Evolutionary conservation across 2,888 invertebrate genomes (phyloP).

Genomic region (Lamellibrachia columna): DNA sequence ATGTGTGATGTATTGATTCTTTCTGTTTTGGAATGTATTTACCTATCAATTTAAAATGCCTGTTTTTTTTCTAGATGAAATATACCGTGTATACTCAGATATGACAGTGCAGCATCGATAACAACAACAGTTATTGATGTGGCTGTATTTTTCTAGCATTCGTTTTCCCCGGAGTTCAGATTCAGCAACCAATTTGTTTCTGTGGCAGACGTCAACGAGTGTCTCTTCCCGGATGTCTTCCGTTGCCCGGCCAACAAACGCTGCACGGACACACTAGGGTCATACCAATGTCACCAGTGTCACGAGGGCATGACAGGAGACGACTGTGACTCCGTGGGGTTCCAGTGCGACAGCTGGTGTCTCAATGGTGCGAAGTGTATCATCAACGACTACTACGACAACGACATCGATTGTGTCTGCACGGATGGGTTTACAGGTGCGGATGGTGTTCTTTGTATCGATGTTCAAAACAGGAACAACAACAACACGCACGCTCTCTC

Average conservation of each 20-base stretch:
- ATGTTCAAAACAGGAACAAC: neutral
- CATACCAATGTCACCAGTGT: neutral
- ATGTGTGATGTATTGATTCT: too few species aligned
- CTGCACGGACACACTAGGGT: neutral
- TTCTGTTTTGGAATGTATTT: too few species aligned
- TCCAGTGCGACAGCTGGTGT: conserved; percentile 12
- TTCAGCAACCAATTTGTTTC: neutral
- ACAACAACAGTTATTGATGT: neutral
- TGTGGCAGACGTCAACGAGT: neutral
- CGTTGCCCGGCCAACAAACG: neutral
- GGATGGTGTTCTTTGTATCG: neutral
- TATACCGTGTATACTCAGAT: neutral
- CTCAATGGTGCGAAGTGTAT: neutral
- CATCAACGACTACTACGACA: neutral
- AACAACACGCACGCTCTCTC: neutral
- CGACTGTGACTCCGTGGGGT: neutral
- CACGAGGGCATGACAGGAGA: neutral
- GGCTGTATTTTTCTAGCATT: too few species aligned
- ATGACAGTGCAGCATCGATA: neutral
- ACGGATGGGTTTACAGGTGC: neutral
- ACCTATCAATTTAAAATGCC: neutral
- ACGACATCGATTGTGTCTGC: neutral
- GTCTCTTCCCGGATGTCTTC: neutral
- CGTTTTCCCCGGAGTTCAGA: neutral
- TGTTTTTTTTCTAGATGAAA: neutral